These are phyloP conservation scores for Tipula unca DNA, from an alignment of 2,888 invertebrate species.

Conservation along the genomic window DNA sequence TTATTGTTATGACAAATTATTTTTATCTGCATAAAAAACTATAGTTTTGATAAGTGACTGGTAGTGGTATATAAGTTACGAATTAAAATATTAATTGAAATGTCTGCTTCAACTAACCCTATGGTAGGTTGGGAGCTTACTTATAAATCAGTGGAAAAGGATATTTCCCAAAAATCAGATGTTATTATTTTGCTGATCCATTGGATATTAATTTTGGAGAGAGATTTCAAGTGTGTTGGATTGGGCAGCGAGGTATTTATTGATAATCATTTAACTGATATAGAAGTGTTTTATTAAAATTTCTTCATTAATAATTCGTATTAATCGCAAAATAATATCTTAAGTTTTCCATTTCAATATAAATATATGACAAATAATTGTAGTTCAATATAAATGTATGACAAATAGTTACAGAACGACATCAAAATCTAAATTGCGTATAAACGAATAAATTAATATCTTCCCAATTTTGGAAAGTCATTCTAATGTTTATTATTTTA, in stretches of 20 bases:
- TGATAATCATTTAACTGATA: no score
- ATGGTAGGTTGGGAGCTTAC: slow-evolving; percentile 14
- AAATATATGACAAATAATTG: no score
- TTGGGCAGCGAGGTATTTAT: background rate
- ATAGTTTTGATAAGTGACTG: no score
- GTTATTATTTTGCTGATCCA: background rate
- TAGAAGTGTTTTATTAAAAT: no score
- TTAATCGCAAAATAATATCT: no score
- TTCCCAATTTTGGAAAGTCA: background rate
- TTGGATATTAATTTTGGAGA: background rate
- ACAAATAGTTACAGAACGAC: background rate
- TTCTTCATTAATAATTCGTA: no score
- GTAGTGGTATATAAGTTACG: no score
- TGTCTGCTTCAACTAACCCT: background rate
- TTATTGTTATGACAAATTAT: no score
- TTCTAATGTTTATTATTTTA: background rate
- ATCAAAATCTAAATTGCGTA: background rate
- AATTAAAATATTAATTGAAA: background rate
- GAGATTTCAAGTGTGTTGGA: background rate
- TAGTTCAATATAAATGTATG: no score
- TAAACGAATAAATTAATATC: background rate
- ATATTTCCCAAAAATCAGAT: background rate
- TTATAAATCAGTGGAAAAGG: background rate
- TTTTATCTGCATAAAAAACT: no score
- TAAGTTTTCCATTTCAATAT: no score